Evolutionary conservation across 2,888 invertebrate species (phyloP).

Genomic region (Chloromyia formosa): DNA sequence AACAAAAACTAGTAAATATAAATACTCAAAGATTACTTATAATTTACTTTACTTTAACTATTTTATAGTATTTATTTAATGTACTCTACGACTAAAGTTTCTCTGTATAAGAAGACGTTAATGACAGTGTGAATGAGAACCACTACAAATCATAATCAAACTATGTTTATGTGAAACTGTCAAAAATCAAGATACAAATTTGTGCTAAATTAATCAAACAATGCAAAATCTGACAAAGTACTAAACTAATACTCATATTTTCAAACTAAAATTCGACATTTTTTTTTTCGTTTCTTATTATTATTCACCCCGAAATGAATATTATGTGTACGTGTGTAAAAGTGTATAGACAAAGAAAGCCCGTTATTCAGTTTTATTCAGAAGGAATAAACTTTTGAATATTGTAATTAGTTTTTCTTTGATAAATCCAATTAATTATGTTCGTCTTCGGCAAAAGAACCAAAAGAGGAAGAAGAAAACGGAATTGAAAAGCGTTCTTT

Average conservation of each 20-base stretch:
- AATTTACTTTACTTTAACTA: no score
- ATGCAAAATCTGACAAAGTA: not conserved
- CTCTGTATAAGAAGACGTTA: no score
- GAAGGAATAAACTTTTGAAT: no score
- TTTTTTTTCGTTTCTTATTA: not conserved
- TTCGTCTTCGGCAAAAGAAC: constrained; percentile 2
- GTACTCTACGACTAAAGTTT: no score
- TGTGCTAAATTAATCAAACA: not conserved
- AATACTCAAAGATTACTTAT: no score
- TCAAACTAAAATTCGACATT: not conserved
- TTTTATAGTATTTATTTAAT: no score
- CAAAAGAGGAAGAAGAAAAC: not conserved
- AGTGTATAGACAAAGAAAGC: not conserved
- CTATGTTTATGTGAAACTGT: not conserved
- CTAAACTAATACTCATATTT: not conserved
- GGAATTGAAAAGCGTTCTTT: constrained; percentile 30
- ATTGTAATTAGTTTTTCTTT: no score
- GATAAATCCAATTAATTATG: not conserved
- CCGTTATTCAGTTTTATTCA: no score
- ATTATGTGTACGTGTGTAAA: no score
- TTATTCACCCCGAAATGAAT: not conserved
- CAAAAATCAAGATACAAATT: not conserved
- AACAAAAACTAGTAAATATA: no score
- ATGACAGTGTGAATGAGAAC: not conserved
- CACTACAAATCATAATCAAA: not conserved